phyloP scores from a whole-genome alignment of 1,140 invertebrate species.

The Pseudomyrmex flavicornis region DNA sequence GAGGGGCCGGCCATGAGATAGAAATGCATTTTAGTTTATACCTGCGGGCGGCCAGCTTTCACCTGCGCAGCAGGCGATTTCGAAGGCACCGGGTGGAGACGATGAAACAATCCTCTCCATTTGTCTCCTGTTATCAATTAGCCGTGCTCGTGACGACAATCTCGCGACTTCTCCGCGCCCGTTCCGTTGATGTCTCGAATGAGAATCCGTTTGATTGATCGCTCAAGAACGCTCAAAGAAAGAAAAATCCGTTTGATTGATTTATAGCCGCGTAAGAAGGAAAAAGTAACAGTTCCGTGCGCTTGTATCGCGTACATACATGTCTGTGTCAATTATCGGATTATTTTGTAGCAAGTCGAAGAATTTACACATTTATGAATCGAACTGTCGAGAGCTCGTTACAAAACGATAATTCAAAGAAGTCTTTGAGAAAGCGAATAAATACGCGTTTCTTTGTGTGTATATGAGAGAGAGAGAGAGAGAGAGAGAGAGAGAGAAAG shows the following conservation, averaged over 20 bases:
- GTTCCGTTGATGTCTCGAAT: background rate
- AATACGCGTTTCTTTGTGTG: too few species aligned
- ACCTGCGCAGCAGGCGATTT: constrained; percentile 61
- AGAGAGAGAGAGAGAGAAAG: too few species aligned
- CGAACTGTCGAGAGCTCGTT: too few species aligned
- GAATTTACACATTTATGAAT: too few species aligned
- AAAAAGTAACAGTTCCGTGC: too few species aligned
- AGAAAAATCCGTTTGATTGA: background rate
- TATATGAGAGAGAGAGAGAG: too few species aligned
- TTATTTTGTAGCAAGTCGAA: too few species aligned
- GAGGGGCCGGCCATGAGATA: constrained; percentile 25
- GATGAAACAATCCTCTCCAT: constrained; percentile 35
- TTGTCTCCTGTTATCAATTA: constrained; percentile 61
- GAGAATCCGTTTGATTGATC: constrained; percentile 15
- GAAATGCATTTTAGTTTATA: constrained; percentile 72
- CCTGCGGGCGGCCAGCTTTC: constrained; percentile 69
- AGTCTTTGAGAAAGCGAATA: too few species aligned
- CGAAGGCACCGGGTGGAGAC: background rate
- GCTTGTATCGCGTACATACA: too few species aligned
- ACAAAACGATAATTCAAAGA: too few species aligned
- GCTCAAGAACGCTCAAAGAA: background rate
- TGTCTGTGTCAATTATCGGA: too few species aligned
- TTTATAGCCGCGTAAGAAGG: too few species aligned
- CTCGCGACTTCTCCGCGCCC: background rate
- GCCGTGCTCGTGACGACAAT: constrained; percentile 37